A percentile compares a stretch with the other conserved stretches of the same genome.
These are phyloP conservation scores for Andrena dorsata DNA, from an alignment of 2,888 invertebrate species.

Conservation along the genomic window DNA sequence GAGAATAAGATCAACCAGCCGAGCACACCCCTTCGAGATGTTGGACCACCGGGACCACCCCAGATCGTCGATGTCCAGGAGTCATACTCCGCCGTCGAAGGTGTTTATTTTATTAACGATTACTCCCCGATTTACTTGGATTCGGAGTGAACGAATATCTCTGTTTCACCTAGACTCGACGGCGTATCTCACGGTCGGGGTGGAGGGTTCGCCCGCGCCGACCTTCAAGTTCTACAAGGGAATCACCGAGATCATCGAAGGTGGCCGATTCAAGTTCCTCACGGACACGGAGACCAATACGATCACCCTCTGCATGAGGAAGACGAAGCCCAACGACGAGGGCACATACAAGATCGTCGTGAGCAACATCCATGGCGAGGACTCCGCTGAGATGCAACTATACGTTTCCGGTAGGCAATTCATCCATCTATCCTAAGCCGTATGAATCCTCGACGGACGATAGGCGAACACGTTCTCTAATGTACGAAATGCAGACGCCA, in stretches of 20 bases:
- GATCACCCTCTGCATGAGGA: slow-evolving; percentile 97
- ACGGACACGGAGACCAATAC: slow-evolving; percentile 97
- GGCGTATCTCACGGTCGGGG: slow-evolving; percentile 96
- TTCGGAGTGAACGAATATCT: neutral
- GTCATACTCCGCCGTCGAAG: slow-evolving; percentile 98
- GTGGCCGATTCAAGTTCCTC: slow-evolving; percentile 97
- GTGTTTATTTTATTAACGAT: slow-evolving; percentile 85
- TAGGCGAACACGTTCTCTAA: neutral
- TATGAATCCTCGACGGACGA: neutral
- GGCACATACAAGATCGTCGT: slow-evolving; percentile 97
- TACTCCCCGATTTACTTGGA: slow-evolving; percentile 9
- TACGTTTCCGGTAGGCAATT: slow-evolving; percentile 94
- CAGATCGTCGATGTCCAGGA: slow-evolving; percentile 96
- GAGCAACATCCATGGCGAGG: slow-evolving; percentile 97
- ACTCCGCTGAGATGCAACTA: slow-evolving; percentile 97
- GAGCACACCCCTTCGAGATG: slow-evolving; percentile 93
- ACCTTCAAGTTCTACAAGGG: slow-evolving; percentile 98
- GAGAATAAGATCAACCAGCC: slow-evolving; percentile 96
- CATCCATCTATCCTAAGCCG: neutral
- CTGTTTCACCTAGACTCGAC: slow-evolving; percentile 89
- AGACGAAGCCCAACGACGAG: slow-evolving; percentile 98
- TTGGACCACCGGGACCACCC: slow-evolving; percentile 94
- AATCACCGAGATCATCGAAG: slow-evolving; percentile 96
- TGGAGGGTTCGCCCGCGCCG: slow-evolving; percentile 97
- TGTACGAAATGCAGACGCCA: slow-evolving; percentile 89